These are phyloP conservation scores for Stictonetta naevosa DNA, from an alignment of 2,113 vertebrate species.

Conservation along the genomic window DNA sequence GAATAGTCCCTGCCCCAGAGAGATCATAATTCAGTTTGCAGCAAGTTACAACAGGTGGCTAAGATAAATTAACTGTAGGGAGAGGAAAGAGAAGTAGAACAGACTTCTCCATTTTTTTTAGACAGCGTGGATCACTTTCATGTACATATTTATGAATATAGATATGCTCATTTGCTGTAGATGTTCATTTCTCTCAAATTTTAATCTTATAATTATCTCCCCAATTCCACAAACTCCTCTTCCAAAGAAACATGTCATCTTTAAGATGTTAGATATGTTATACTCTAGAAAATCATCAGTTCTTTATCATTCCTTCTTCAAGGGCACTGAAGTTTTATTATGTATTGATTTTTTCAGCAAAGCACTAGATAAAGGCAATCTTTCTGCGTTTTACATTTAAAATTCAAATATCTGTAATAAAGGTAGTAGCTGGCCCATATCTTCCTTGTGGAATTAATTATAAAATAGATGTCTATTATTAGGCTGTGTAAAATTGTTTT, in stretches of 20 bases:
- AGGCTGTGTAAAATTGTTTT: not conserved
- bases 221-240: not conserved
- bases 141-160: not conserved
- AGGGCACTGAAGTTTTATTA: not conserved
- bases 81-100: not conserved
- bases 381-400: not conserved
- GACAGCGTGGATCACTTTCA: not conserved
- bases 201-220: not conserved
- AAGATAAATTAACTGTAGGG: not conserved
- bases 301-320: not conserved
- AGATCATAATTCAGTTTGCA: constrained; percentile 8
- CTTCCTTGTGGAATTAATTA: not conserved
- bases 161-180: not conserved
- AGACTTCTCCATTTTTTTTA: not conserved
- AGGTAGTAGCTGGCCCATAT: not conserved
- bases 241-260: not conserved
- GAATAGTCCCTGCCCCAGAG: constrained; percentile 27
- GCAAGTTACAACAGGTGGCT: constrained; percentile 33
- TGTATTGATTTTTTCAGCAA: not conserved
- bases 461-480: not conserved
- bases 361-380: not conserved
- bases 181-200: not conserved
- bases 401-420: not conserved
- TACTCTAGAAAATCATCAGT: not conserved
- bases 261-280: not conserved